These are phyloP conservation scores for Toxonevra muliebris DNA, from an alignment of 2,888 invertebrate genomes.

Conservation along the genomic window DNA sequence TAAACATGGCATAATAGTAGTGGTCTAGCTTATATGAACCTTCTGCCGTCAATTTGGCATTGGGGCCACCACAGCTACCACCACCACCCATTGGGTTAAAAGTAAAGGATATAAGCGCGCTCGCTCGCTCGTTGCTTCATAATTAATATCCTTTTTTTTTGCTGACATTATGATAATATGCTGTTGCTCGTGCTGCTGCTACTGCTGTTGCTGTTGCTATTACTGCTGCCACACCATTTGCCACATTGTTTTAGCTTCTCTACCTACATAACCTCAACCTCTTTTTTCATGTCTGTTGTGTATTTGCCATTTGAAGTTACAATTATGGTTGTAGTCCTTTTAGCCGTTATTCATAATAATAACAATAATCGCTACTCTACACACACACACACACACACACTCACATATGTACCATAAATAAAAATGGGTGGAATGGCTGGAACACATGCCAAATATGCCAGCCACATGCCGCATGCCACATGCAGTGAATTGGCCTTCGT, in stretches of 20 bases:
- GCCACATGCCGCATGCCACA: too few species aligned
- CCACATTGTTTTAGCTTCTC: too few species aligned
- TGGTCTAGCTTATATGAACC: too few species aligned
- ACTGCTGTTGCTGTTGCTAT: not conserved
- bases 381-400: not conserved
- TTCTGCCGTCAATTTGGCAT: too few species aligned
- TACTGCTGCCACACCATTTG: not conserved
- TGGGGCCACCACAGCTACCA: too few species aligned
- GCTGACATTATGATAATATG: not conserved
- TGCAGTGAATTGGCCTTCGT: too few species aligned
- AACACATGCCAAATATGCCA: too few species aligned
- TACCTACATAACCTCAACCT: too few species aligned
- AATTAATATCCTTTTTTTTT: slow-evolving; percentile 4
- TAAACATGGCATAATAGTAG: too few species aligned
- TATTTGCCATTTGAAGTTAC: not conserved
- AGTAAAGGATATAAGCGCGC: not conserved
- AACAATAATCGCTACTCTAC: not conserved
- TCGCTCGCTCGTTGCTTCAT: not conserved
- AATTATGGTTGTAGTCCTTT: too few species aligned
- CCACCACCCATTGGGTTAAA: not conserved
- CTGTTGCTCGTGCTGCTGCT: not conserved
- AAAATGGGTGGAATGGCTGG: too few species aligned
- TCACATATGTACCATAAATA: not conserved
- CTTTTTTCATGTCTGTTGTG: not conserved
- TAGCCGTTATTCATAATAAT: too few species aligned